These are phyloP conservation scores for Stramonita haemastoma DNA, from an alignment of 2,888 invertebrate species.

Conservation along the genomic window DNA sequence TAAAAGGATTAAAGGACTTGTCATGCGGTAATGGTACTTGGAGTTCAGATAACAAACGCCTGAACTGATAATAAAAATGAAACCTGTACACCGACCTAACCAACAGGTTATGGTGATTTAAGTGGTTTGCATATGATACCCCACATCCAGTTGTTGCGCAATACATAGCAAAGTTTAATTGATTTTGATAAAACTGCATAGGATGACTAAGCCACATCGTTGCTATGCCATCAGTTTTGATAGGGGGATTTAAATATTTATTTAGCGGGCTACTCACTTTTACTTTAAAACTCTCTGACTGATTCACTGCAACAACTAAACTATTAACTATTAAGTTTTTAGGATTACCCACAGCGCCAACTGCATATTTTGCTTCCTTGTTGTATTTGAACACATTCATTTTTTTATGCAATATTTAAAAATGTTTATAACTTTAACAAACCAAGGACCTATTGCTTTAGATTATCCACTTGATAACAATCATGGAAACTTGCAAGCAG, in stretches of 20 bases:
- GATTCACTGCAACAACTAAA: background rate
- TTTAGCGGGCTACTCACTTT: background rate
- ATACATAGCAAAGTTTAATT: background rate
- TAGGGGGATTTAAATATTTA: background rate
- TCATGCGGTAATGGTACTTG: background rate
- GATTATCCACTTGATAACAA: too few relatives aligned
- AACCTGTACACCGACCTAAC: background rate
- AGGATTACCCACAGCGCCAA: too few relatives aligned
- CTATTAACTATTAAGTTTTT: background rate
- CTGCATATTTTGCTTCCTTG: too few relatives aligned
- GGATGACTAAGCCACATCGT: background rate
- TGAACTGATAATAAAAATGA: background rate
- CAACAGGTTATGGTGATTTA: background rate
- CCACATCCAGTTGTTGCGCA: background rate
- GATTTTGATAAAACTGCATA: background rate
- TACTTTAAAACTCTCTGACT: background rate
- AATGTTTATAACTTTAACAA: too few relatives aligned
- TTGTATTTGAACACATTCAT: too few relatives aligned
- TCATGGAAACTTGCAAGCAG: too few relatives aligned
- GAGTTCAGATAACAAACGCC: background rate
- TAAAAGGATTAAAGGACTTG: background rate
- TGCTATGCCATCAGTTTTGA: background rate
- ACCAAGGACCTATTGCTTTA: too few relatives aligned
- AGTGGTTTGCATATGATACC: background rate
- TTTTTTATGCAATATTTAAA: too few relatives aligned